Evolutionary conservation across 2,113 vertebrate genomes (phyloP), one percentile per base, ranked within the genome.

Genomic region (Triplophysa siluroides): DNA sequence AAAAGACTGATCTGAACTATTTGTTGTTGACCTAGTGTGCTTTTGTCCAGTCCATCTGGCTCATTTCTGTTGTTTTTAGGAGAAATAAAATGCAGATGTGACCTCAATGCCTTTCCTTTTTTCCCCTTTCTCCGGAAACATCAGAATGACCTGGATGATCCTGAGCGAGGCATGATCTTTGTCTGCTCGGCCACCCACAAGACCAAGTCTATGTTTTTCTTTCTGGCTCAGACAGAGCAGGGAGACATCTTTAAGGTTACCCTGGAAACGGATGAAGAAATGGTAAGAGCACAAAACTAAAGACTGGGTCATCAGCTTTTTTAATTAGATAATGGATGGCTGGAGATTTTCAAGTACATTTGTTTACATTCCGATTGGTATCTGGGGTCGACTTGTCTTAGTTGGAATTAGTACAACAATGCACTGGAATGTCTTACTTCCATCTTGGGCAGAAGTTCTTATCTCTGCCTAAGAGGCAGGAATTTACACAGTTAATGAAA

Each of bases 131-230:
- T 71, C 24, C 2, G 12, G 72, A 12, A 50, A 1, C 54, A 60
- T 68, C 88, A 99, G 98, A 99, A 99, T 78, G 98, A 99, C 87
- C 90, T 99, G 88, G 98, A 99, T 84, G 98, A 99, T 84, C 97
- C 97, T 1, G 98, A 99, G 89, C 94, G 97, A 68, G 98, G 97
- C 76, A 99, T 99, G 98, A 98, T 99, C 85, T 99, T 99, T 85
- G 98, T 99, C 83, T 99, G 98, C 89, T 98, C 98, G 68, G 98
- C 98, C 26, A 99, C 98, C 1, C 98, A 99, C 90, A 99, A 99
- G 90, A 99, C 97, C 90, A 99, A 99, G 84, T 97, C 97, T 26
- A 99, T 99, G 98, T 99, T 99, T 90, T 99, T 99, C 88, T 99
- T 99, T 90, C 89, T 99, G 91, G 96, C 97, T 52, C 98, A 99